phyloP scores from a whole-genome alignment of 2,113 vertebrate genomes.

The Odocoileus hemionus region DNA sequence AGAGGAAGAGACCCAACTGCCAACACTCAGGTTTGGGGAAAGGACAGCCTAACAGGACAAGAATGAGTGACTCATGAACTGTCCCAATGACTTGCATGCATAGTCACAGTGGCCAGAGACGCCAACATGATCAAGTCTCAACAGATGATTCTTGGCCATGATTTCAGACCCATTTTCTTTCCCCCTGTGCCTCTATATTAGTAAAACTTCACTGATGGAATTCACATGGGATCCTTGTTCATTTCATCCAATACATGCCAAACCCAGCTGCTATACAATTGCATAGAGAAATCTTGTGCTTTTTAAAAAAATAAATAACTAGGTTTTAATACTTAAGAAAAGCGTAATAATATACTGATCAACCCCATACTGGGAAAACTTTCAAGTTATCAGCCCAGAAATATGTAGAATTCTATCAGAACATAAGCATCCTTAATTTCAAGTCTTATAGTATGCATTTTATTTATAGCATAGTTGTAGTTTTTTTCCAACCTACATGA shows the following conservation, averaged over 20 bases:
- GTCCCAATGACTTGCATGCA: too few species aligned
- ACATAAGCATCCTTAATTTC: slow-evolving; percentile 34
- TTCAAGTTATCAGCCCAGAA: slow-evolving; percentile 9
- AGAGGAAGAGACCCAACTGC: not conserved
- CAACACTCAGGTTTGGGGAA: not conserved
- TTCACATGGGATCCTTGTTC: not conserved
- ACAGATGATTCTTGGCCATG: not conserved
- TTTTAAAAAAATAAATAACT: not conserved
- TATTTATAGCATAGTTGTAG: slow-evolving; percentile 58
- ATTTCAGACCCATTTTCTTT: not conserved
- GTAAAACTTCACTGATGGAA: not conserved
- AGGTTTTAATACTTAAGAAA: not conserved
- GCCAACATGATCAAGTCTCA: not conserved
- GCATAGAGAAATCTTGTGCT: not conserved
- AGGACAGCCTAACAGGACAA: not conserved
- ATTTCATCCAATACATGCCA: not conserved
- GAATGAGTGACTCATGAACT: not conserved
- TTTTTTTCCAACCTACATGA: slow-evolving; percentile 36
- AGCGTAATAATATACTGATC: not conserved
- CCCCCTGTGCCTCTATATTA: not conserved
- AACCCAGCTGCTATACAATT: not conserved
- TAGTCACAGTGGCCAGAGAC: not conserved
- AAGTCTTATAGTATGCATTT: slow-evolving; percentile 35
- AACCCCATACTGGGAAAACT: not conserved
- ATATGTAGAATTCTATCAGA: slow-evolving; percentile 32